Base-by-base conservation (phyloP, 30 jellyfish, hydroid and myxozoan species). In the Cassiopea xamachana region DNA sequence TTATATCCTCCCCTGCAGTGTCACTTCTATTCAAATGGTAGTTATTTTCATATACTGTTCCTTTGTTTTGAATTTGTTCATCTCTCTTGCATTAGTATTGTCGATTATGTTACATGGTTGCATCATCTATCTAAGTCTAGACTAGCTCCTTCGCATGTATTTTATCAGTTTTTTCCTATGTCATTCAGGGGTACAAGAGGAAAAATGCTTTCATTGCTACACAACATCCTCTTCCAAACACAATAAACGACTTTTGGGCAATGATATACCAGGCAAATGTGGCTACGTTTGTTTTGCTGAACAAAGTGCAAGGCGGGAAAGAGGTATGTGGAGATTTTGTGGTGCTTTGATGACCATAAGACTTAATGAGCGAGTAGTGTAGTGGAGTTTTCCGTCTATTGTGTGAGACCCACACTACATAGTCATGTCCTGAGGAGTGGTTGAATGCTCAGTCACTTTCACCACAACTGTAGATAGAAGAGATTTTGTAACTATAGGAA, bases 181-280 rank as follows among this genome's bases (percentile, higher is more conserved):
- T 76, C 48, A 7, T 49, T 1, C 96, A 95, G 99, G 99, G 99
- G 17, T 95, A 86, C 86, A 91, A 92, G 46, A 49, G 75, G 89
- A 86, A 77, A 47, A 86, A 91, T 68, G 99, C 98, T 14, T 95
- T 1, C 91, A 95, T 95, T 59, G 98, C 98, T 10, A 95, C 99
- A 15, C 97, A 95, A 86, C 96, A 91, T 74, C 99, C 99, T 46
- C 89, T 95, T 3, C 73, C 91, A 1, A 82, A 79, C 1, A 95
- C 99, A 5, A 88, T 92, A 44, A 47, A 62, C 2, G 99, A 95
- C 60, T 95, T 95, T 83, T 95, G 99, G 99, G 48, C 82, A 17
- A 95, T 95, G 99, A 81, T 95, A 1, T 78, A 73, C 70, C 97
- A 91, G 77, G 62, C 79, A 58, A 90, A 88, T 60, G 89, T 73